phyloP scores from a whole-genome alignment of 2,888 invertebrate genomes.

The Nipponacmea schrenckii region DNA sequence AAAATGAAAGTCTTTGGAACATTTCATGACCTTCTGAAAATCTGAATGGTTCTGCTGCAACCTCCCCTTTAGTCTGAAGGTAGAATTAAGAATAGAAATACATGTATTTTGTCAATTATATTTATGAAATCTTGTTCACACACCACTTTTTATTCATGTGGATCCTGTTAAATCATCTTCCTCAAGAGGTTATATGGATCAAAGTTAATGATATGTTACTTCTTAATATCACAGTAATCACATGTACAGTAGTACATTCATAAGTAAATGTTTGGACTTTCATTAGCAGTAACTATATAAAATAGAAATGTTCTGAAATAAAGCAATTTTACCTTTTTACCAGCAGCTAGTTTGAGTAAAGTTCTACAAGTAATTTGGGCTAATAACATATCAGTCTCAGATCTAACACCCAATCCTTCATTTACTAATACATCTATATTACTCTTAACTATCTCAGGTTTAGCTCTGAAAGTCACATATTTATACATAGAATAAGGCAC shows the following conservation, averaged over 20 bases:
- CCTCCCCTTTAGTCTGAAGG: conserved; percentile 54
- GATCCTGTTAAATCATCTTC: too few relatives aligned
- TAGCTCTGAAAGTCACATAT: conserved; percentile 60
- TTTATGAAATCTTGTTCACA: neutral
- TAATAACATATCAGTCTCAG: conserved; percentile 70
- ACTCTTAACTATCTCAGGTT: conserved; percentile 68
- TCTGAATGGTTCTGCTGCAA: conserved; percentile 63
- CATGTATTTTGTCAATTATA: neutral
- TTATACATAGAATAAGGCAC: conserved; percentile 10
- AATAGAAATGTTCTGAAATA: too few relatives aligned
- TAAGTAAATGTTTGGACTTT: too few relatives aligned
- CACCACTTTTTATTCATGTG: too few relatives aligned
- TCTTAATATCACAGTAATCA: too few relatives aligned
- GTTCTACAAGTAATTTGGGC: conserved; percentile 74
- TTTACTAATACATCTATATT: conserved; percentile 81
- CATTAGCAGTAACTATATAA: too few relatives aligned
- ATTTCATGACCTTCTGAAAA: conserved; percentile 72
- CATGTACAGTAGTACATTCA: too few relatives aligned
- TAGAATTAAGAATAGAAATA: neutral
- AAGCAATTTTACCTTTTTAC: conserved; percentile 46
- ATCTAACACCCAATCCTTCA: conserved; percentile 76
- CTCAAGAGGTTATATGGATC: too few relatives aligned
- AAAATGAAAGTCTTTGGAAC: conserved; percentile 70
- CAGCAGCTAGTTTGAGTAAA: conserved; percentile 68
- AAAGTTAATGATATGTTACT: too few relatives aligned